These are phyloP conservation scores for Lepus timidus DNA, from an alignment of 2,113 vertebrate species.

Conservation along the genomic window DNA sequence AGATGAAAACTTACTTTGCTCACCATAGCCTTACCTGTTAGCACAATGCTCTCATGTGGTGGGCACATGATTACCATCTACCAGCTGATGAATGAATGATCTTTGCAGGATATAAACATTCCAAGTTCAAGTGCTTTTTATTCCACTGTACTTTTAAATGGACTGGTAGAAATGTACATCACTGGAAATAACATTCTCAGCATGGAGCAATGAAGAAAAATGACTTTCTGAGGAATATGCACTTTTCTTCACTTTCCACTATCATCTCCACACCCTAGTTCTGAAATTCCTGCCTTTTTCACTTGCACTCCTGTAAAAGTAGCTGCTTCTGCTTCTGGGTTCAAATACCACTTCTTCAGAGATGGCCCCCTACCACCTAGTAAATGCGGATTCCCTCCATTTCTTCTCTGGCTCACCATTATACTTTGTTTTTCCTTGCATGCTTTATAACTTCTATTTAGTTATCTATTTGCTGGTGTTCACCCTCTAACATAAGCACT, in stretches of 20 bases:
- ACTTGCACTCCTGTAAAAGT: no score
- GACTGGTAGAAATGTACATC: not conserved
- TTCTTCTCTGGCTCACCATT: no score
- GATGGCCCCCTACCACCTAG: not conserved
- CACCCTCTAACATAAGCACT: not conserved
- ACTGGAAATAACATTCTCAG: not conserved
- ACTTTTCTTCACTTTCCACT: not conserved
- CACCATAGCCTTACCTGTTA: no score
- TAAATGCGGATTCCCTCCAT: not conserved
- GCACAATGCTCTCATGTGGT: not conserved
- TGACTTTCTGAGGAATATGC: not conserved
- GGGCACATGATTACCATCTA: not conserved
- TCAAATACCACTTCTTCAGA: not conserved
- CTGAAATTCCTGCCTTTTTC: not conserved
- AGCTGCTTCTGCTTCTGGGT: not conserved
- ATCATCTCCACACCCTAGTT: not conserved
- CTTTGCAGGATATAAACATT: rapidly evolving
- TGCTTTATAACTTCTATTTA: not conserved
- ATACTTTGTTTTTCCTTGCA: not conserved
- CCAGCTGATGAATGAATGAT: not conserved
- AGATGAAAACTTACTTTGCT: not conserved
- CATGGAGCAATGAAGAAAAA: not conserved
- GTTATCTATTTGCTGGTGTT: not conserved
- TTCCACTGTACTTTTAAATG: not conserved
- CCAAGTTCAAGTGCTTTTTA: not conserved